Evolutionary conservation across 2,888 invertebrate species (phyloP).

Genomic region (Athalia rosae): DNA sequence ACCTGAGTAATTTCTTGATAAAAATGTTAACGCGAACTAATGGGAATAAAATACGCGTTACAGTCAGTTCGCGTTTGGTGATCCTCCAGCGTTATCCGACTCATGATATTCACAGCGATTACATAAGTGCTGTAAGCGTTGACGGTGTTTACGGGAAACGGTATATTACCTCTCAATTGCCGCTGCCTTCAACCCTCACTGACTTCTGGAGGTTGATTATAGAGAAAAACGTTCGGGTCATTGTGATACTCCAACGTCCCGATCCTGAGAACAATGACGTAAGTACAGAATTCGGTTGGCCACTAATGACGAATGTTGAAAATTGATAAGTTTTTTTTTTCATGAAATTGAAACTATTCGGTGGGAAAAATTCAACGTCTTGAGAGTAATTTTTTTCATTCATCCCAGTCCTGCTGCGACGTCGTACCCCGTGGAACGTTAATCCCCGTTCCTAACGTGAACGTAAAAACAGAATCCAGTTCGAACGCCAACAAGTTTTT

Average conservation of each 20-base stretch:
- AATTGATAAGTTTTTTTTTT: background rate
- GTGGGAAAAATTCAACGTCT: too few relatives aligned
- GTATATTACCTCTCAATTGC: slow-evolving; percentile 73
- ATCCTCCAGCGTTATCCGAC: slow-evolving; percentile 66
- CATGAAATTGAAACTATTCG: background rate
- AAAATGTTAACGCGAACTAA: too few relatives aligned
- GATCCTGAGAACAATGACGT: slow-evolving; percentile 53
- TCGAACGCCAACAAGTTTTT: slow-evolving; percentile 50
- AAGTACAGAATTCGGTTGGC: background rate
- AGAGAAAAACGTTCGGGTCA: slow-evolving; percentile 69
- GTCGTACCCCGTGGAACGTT: background rate
- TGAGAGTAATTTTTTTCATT: background rate
- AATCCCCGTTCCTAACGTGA: slow-evolving; percentile 3
- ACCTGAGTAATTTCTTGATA: background rate
- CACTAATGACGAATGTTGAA: too few relatives aligned
- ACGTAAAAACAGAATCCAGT: background rate
- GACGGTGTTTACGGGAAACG: slow-evolving; percentile 69
- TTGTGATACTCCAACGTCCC: slow-evolving; percentile 72
- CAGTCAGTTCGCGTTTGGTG: slow-evolving; percentile 20
- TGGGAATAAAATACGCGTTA: background rate
- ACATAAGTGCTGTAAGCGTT: slow-evolving; percentile 73
- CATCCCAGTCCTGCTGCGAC: slow-evolving; percentile 4
- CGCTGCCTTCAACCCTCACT: slow-evolving; percentile 71
- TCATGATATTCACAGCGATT: slow-evolving; percentile 70
- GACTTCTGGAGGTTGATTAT: slow-evolving; percentile 75